These are phyloP conservation scores for sheep (Ovis aries) DNA, from an alignment of 2,113 vertebrate species.

Conservation along the genomic window ARS-UI_Ramb_v3.0 NC_056055.1:27095001-27095500, in stretches of 20 bases:
- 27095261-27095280: not conserved
- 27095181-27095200: not conserved
- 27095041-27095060: not conserved
- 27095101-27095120: not conserved
- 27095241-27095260: not conserved
- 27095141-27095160: not conserved
- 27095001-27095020: not conserved
- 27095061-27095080: not conserved
- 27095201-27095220: not conserved
- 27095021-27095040: not conserved
- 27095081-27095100: not conserved
- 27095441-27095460: not conserved
- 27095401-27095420: not conserved
- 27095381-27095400: not conserved
- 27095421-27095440: not conserved
- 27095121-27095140: too few species aligned
- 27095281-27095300: not conserved
- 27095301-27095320: not conserved
- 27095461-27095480: not conserved
- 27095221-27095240: not conserved
- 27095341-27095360: not conserved
- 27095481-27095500: not conserved
- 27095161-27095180: not conserved
- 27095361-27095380: not conserved
- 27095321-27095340: not conserved